A percentile compares a stretch with the other conserved stretches of the same genome.
These are phyloP conservation scores for Bos indicus DNA, from an alignment of 2,113 vertebrate genomes.

Conservation along the genomic window DNA sequence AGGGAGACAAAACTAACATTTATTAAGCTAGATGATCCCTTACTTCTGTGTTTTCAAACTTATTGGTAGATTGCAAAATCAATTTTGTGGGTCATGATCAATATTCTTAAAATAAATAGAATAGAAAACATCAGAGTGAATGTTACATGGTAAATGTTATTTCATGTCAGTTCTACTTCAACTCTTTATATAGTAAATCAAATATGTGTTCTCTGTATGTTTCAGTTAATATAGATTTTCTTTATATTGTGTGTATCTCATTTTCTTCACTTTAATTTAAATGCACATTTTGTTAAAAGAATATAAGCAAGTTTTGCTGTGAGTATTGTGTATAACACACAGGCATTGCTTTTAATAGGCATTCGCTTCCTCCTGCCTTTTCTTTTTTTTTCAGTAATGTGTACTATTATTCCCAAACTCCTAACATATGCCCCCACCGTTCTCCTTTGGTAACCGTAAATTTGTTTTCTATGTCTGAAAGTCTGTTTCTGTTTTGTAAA, in stretches of 20 bases:
- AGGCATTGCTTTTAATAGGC: not conserved
- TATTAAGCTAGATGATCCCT: not conserved
- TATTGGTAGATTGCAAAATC: not conserved
- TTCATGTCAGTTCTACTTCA: not conserved
- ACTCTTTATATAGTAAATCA: not conserved
- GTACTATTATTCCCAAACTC: not conserved
- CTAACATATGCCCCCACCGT: not conserved
- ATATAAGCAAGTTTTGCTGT: not conserved
- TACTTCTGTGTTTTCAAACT: not conserved
- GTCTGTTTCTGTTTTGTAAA: not conserved
- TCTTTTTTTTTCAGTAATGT: not conserved
- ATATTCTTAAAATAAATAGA: not conserved
- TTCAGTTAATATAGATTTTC: not conserved
- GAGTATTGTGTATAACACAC: not conserved
- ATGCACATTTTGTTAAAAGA: not conserved
- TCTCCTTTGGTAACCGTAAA: not conserved
- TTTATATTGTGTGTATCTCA: not conserved
- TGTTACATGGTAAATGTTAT: not conserved
- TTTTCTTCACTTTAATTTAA: constrained; percentile 6
- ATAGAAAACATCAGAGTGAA: not conserved
- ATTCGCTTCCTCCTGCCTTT: not conserved
- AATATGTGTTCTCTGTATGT: not conserved
- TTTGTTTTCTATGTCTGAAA: not conserved
- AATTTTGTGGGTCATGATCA: not conserved
- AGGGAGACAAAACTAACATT: not conserved